phyloP scores from a whole-genome alignment of 2,113 vertebrate genomes.

The Calyptommatus sinebrachiatus region DNA sequence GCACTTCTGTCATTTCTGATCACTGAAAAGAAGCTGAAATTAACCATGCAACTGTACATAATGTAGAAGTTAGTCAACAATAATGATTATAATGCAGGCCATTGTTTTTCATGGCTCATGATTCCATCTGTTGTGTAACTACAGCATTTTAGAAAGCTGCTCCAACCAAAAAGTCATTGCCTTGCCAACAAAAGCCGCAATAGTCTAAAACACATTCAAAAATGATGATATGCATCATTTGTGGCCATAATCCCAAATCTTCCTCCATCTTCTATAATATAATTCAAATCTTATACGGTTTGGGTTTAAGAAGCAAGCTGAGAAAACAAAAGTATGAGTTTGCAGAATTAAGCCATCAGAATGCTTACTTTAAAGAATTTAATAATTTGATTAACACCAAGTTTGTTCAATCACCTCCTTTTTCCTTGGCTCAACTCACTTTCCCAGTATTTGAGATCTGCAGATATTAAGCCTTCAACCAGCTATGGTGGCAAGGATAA shows the following conservation, averaged over 20 bases:
- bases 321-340: neutral
- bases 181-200: constrained; percentile 11
- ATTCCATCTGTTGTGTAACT: neutral
- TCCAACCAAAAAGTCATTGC: constrained; percentile 1
- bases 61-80: neutral
- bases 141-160: constrained; percentile 12
- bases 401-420: constrained; percentile 2
- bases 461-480: neutral
- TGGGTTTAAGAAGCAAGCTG: constrained; percentile 1
- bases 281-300: constrained; percentile 1
- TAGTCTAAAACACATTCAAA: neutral
- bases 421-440: neutral
- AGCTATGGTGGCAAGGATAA: neutral
- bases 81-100: neutral
- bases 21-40: neutral
- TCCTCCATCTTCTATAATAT: neutral
- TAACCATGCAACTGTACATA: neutral
- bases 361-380: neutral
- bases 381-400: neutral
- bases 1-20: neutral
- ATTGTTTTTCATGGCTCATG: neutral
- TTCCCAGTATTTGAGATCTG: constrained; percentile 10
- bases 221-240: neutral
- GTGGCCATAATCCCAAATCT: neutral
- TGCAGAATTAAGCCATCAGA: constrained; percentile 3